A percentile compares a stretch with the other conserved stretches of the same genome.
Evolutionary conservation across 2,888 invertebrate genomes (phyloP).

Genomic region (Leucania comma): DNA sequence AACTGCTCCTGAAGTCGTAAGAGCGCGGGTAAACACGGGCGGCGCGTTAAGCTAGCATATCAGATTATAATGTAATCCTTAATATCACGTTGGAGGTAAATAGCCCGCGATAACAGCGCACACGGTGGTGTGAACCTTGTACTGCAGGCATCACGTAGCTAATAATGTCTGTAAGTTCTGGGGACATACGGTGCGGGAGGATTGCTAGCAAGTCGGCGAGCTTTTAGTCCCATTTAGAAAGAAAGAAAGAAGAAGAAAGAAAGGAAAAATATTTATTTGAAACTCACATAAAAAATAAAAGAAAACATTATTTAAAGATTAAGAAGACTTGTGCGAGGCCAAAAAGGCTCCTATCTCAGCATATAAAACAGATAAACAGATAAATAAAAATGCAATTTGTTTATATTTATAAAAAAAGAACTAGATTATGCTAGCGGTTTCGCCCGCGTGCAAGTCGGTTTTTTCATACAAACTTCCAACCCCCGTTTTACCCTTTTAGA

Average conservation of each 20-base stretch:
- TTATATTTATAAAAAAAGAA: not conserved
- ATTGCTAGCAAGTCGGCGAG: slow-evolving; percentile 4
- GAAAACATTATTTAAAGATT: no score
- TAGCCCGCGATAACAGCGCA: slow-evolving; percentile 72
- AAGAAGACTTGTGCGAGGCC: no score
- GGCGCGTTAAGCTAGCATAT: slow-evolving; percentile 68
- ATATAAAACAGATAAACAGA: no score
- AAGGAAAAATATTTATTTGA: no score
- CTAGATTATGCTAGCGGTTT: no score
- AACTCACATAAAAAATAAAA: no score
- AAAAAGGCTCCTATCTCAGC: no score
- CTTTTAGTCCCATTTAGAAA: not conserved
- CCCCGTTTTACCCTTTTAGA: no score
- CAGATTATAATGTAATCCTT: slow-evolving; percentile 79
- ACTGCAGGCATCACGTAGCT: slow-evolving; percentile 72
- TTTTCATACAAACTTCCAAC: no score
- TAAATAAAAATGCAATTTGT: not conserved
- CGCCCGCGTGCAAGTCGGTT: no score
- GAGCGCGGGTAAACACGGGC: slow-evolving; percentile 63
- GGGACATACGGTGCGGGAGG: slow-evolving; percentile 62
- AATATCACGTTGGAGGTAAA: slow-evolving; percentile 76
- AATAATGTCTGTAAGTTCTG: slow-evolving; percentile 65
- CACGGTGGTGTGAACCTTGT: slow-evolving; percentile 63
- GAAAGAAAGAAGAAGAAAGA: no score
- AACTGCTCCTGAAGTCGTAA: slow-evolving; percentile 57